Evolutionary conservation across 1,140 invertebrate genomes (phyloP), one percentile per base, ranked within the genome.

Genomic region (Euwallacea fornicatus): DNA sequence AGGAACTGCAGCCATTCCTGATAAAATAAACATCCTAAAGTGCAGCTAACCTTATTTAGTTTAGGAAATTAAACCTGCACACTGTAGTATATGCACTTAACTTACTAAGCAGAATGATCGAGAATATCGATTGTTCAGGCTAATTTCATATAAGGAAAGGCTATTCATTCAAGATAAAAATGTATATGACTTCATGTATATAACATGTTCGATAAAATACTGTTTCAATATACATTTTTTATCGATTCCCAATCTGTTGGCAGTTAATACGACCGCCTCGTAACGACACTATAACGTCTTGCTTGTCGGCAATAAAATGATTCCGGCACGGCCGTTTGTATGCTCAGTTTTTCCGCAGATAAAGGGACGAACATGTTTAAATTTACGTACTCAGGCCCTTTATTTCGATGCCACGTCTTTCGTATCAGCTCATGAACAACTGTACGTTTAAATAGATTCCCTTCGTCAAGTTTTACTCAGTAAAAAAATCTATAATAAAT

Each of bases 251-350:
- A 50, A 71, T 71, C 69, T 71, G 69, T 65, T 65, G 65, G 50
- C 69, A 71, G 69, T 71, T 62, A 60, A 71, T 71, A 71, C 58
- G 69, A 55, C 61, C 69, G 69, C 69, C 62, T 71, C 69, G 58
- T 71, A 71, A 71, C 69, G 69, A 56, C 69, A 33, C 1, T 41
- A 10, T 65, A 64, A 71, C 61, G 63, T 65, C 69, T 71, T 71
- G 63, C 60, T 71, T 66, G 69, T 71, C 69, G 69, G 62, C 56
- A 71, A 65, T 71, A 71, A 71, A 71, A 71, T 65, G 62, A 65
- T 59, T 64, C 33, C 53, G 42, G 7, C 21, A 53, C 43, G 56
- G 54, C 65, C 69, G 62, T 71, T 71, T 65, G 69, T 53, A 71
- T 71, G 59, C 50, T 65, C 61, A 71, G 65, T 58, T 62, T 71